Conservation (phyloP, 2,797 vertebrate species). For the Thalassophryne amazonica region DNA sequence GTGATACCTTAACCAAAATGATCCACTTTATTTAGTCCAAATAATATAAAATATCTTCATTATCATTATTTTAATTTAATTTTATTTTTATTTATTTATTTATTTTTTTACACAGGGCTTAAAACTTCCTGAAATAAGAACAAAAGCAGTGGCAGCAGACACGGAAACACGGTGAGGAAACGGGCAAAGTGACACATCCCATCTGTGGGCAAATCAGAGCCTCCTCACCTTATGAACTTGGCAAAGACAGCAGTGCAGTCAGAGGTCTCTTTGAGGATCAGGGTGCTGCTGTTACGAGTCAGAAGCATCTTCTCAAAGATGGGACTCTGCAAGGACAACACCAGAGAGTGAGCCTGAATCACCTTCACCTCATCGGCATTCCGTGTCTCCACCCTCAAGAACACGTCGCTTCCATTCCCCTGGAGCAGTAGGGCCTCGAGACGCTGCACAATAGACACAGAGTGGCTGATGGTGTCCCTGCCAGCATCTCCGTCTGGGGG, state of each 20-base stretch:
- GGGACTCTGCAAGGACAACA: conserved; percentile 88
- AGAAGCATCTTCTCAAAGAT: conserved; percentile 82
- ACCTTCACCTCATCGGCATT: conserved; percentile 86
- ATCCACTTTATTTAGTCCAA: no score
- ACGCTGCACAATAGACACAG: conserved; percentile 81
- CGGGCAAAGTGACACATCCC: no score
- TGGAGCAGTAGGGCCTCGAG: conserved; percentile 84
- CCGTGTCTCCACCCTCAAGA: conserved; percentile 82
- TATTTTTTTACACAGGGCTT: no score
- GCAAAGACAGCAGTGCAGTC: conserved; percentile 86
- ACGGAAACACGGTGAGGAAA: no score
- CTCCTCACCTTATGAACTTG: conserved; percentile 92
- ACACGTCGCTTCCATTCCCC: conserved; percentile 86
- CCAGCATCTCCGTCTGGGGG: conserved; percentile 49
- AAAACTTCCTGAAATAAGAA: no score
- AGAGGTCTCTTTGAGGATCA: conserved; percentile 78
- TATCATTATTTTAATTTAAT: no score
- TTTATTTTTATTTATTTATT: no score
- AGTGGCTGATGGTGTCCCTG: conserved; percentile 84
- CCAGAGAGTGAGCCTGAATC: conserved; percentile 86
- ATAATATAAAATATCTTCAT: no score
- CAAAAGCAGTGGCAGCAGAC: no score
- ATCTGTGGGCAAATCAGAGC: no score
- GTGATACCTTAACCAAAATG: no score
- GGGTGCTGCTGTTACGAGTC: conserved; percentile 72